These are phyloP conservation scores for Caenorhabditis macrosperma DNA, from an alignment of 2,888 invertebrate species.

Conservation along the genomic window DNA sequence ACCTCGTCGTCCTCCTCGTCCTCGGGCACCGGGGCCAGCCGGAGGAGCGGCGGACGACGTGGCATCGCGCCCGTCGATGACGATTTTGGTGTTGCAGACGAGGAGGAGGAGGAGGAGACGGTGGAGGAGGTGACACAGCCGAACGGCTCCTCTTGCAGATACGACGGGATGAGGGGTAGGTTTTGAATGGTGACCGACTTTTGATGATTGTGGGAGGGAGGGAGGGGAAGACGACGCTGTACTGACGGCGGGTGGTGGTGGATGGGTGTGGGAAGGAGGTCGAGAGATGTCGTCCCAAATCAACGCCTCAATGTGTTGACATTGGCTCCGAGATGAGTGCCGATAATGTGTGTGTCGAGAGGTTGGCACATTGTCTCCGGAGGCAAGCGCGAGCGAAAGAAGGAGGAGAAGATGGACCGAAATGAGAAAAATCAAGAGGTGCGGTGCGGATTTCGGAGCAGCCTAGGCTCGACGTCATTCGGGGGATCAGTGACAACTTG, in stretches of 20 bases:
- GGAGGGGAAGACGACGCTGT: not conserved
- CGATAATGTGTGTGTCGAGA: slow-evolving; percentile 53
- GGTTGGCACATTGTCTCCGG: slow-evolving; percentile 21
- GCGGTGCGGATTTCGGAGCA: not conserved
- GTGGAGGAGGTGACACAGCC: not conserved
- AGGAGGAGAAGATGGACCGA: slow-evolving; percentile 10
- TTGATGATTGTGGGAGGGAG: too few relatives aligned
- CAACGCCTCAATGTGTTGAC: slow-evolving; percentile 57
- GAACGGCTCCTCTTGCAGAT: slow-evolving; percentile 36
- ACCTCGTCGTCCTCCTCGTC: slow-evolving; percentile 62
- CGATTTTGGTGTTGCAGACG: slow-evolving; percentile 29
- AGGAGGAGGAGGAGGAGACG: not conserved
- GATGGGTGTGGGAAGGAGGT: not conserved
- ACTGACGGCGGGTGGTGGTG: slow-evolving; percentile 11
- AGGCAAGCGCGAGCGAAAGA: not conserved
- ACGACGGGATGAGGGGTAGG: slow-evolving; percentile 53
- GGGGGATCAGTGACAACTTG: not conserved
- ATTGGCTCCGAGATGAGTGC: slow-evolving; percentile 58
- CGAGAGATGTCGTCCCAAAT: slow-evolving; percentile 53
- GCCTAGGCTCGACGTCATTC: not conserved
- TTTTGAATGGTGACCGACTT: slow-evolving; percentile 49
- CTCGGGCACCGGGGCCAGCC: slow-evolving; percentile 66
- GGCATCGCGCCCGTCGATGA: slow-evolving; percentile 45
- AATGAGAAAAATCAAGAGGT: slow-evolving; percentile 48
- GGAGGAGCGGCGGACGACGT: slow-evolving; percentile 63